A percentile compares a stretch with the other conserved stretches of the same genome.
Conservation (phyloP, 2,797 vertebrate species). For the Sebastes itinus region DNA sequence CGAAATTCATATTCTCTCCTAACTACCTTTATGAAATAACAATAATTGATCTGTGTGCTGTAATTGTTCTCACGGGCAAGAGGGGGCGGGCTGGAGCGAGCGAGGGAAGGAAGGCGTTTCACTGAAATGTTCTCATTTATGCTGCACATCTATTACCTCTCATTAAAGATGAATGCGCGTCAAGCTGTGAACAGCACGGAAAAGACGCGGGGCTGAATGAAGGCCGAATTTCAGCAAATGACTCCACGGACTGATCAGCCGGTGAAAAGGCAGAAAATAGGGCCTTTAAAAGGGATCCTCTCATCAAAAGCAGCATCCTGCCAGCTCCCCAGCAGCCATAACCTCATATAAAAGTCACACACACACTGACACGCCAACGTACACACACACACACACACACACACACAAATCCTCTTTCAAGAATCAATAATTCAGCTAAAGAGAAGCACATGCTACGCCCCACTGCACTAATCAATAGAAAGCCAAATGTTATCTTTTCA, state of each 20-base stretch:
- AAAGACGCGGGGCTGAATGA: constrained; percentile 37
- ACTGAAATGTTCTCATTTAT: constrained; percentile 60
- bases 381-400: constrained; percentile 13
- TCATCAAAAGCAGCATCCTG: constrained; percentile 72
- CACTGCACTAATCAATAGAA: constrained; percentile 80
- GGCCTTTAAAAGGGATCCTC: constrained; percentile 66
- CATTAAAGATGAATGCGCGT: constrained; percentile 61
- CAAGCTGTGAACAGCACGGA: constrained; percentile 43
- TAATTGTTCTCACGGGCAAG: constrained; percentile 50
- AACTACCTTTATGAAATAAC: constrained; percentile 50
- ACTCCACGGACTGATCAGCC: constrained; percentile 51
- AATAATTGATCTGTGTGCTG: constrained; percentile 57
- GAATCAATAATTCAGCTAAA: constrained; percentile 83
- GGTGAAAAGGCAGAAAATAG: constrained; percentile 56
- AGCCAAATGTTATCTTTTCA: constrained; percentile 84
- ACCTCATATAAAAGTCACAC: constrained; percentile 61
- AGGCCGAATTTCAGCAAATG: constrained; percentile 54
- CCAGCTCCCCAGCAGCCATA: constrained; percentile 56
- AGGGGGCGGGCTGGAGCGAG: constrained; percentile 24
- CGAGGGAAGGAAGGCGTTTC: neutral
- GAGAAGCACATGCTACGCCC: constrained; percentile 80
- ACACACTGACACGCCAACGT: constrained; percentile 2
- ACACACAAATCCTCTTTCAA: constrained; percentile 71
- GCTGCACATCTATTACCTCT: constrained; percentile 59
- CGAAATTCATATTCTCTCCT: constrained; percentile 47